These are phyloP conservation scores for Clunio marinus DNA, from an alignment of 2,888 invertebrate species.

Conservation along the genomic window DNA sequence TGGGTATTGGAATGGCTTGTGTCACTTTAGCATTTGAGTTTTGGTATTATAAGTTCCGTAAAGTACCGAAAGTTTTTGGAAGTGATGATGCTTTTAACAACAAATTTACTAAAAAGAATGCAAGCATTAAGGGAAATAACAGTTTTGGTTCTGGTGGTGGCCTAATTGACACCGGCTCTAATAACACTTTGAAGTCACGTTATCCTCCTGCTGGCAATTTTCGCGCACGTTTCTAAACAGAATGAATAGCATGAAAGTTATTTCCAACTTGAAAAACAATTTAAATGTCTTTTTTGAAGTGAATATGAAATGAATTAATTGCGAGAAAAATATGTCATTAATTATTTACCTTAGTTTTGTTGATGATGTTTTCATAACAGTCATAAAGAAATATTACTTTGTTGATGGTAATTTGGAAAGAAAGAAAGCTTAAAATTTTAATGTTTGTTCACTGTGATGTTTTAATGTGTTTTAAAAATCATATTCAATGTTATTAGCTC, in stretches of 20 bases:
- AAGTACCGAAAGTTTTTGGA: constrained; percentile 58
- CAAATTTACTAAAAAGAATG: constrained; percentile 13
- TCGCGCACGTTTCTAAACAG: constrained; percentile 44
- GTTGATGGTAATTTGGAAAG: too few relatives aligned
- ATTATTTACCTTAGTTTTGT: too few relatives aligned
- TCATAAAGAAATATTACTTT: too few relatives aligned
- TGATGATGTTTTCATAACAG: too few relatives aligned
- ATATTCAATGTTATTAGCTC: too few relatives aligned
- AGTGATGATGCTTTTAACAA: constrained; percentile 55
- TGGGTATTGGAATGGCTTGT: constrained; percentile 88
- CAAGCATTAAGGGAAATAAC: neutral
- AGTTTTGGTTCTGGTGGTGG: constrained; percentile 26
- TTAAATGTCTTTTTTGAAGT: too few relatives aligned
- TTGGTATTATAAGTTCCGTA: constrained; percentile 84
- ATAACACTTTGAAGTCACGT: constrained; percentile 42
- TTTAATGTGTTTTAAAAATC: too few relatives aligned
- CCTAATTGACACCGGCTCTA: constrained; percentile 9
- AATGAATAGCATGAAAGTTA: neutral
- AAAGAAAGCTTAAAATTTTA: too few relatives aligned
- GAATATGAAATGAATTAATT: too few relatives aligned
- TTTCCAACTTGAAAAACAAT: neutral
- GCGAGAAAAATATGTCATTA: too few relatives aligned
- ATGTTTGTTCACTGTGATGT: too few relatives aligned
- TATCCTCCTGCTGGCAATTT: constrained; percentile 42
- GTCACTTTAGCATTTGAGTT: constrained; percentile 89